These are phyloP conservation scores for Pristis pectinata DNA, from an alignment of 2,797 vertebrate species.

Conservation along the genomic window DNA sequence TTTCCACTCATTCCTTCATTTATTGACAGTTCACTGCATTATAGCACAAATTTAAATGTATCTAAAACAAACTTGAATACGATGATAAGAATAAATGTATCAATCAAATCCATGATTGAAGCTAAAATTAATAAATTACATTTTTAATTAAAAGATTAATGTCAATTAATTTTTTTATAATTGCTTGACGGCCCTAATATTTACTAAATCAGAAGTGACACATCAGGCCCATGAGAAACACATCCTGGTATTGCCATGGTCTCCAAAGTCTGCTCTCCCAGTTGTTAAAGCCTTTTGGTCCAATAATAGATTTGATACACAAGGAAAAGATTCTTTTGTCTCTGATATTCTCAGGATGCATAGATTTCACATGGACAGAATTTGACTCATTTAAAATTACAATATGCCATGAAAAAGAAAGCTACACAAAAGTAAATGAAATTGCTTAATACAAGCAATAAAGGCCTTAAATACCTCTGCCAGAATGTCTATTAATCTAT, in stretches of 20 bases:
- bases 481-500: background rate
- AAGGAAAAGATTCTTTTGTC: background rate
- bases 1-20: background rate
- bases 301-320: background rate
- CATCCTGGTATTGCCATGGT: background rate
- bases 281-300: background rate
- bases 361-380: background rate
- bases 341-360: background rate
- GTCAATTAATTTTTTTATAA: background rate
- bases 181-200: background rate
- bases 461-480: background rate
- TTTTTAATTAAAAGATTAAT: background rate
- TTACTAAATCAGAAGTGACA: background rate
- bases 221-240: background rate
- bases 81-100: background rate
- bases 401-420: background rate
- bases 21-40: background rate
- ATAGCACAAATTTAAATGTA: background rate
- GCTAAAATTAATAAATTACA: slow-evolving; percentile 13
- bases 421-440: too few relatives aligned
- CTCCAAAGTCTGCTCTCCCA: background rate
- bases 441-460: background rate
- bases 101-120: background rate
- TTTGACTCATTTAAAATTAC: background rate
- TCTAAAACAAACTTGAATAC: background rate